phyloP scores from a whole-genome alignment of 2,888 invertebrate species.

The Acanthosepion pharaonis region DNA sequence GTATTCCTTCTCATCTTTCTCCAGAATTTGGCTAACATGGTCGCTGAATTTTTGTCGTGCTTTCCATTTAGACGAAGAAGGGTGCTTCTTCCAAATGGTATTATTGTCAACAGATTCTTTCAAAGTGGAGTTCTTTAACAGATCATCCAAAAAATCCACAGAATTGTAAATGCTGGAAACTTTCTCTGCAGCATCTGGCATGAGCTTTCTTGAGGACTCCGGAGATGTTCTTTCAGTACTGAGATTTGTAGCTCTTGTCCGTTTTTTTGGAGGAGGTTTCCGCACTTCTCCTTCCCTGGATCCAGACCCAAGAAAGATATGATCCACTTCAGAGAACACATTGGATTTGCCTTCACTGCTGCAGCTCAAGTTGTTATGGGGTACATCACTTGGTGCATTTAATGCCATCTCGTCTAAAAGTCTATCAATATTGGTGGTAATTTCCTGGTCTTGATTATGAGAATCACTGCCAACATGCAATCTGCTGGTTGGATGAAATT shows the following conservation, averaged over 20 bases:
- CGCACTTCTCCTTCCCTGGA: background rate
- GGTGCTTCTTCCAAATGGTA: background rate
- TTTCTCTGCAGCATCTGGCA: conserved; percentile 25
- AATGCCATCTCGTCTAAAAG: conserved; percentile 38
- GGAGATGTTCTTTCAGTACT: background rate
- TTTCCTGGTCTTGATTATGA: background rate
- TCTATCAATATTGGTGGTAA: background rate
- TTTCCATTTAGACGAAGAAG: background rate
- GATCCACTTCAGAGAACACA: background rate
- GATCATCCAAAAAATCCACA: conserved; percentile 39
- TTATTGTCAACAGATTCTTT: background rate
- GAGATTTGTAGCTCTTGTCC: background rate
- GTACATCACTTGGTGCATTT: background rate
- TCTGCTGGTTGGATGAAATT: background rate
- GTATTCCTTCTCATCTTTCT: conserved; percentile 60
- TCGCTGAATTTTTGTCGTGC: background rate
- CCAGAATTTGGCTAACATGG: conserved; percentile 57
- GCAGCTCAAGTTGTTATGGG: background rate
- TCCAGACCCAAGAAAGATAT: background rate
- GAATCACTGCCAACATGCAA: background rate
- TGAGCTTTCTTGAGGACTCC: background rate
- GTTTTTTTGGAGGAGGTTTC: background rate
- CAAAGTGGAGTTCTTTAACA: conserved; percentile 25
- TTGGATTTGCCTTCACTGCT: background rate
- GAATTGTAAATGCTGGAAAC: background rate